Evolutionary conservation across 2,113 vertebrate species (phyloP), one percentile per base, ranked within the genome.

Genomic region (Tonatia bakeri): DNA sequence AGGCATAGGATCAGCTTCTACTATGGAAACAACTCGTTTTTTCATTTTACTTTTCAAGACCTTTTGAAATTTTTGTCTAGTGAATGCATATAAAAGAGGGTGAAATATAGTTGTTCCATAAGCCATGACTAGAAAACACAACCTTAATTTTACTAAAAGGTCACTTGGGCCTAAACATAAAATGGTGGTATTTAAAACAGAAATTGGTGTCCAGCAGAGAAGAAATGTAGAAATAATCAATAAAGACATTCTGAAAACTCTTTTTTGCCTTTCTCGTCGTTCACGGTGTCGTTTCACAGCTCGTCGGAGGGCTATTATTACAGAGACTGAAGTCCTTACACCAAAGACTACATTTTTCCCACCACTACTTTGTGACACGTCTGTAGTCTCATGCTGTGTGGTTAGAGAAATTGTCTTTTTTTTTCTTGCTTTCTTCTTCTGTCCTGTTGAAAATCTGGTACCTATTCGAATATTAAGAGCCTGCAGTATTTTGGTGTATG

Each of bases 11-110:
- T 99, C 99, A 33, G 99, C 99, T 98, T 99, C 99, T 87, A 99
- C 99, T 97, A 99, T 99, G 13, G 99, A 99, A 98, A 99, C 99
- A 64, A 99, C 99, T 94, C 99, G 97, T 96, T 99, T 99, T 99
- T 99, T 99, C 99, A 99, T 99, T 98, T 99, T 99, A 98, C 99
- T 99, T 99, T 99, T 99, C 95, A 99, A 98, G 86, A 99, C 99
- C 96, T 99, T 99, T 98, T 99, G 99, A 97, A 99, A 99, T 98
- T 99, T 99, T 98, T 99, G 99, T 98, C 99, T 98, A 0, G 99
- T 99, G 98, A 99, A 99, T 97, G 99, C 99, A 45, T 99, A 99
- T 93, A 99, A 98, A 95, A 99, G 98, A 77, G 99, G 99, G 94
- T 99, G 99, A 97, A 99, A 99, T 98, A 99, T 99, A 81, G 99